phyloP scores from a whole-genome alignment of 2,888 invertebrate species.

The Drosophila parthenogenetica region DNA sequence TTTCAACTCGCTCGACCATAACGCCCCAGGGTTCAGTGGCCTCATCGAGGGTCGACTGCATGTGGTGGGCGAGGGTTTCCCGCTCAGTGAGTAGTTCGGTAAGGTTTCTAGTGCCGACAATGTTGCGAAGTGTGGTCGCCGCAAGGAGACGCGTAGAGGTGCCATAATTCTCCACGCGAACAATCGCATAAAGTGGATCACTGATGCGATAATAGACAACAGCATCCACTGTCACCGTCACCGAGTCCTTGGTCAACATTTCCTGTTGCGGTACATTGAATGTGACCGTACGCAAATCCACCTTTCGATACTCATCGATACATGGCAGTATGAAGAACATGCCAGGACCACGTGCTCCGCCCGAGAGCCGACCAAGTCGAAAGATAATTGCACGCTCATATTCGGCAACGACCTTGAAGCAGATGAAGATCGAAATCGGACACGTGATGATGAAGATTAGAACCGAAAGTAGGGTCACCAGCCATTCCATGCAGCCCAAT shows the following conservation, averaged over 20 bases:
- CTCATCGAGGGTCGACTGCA: constrained; percentile 91
- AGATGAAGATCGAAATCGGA: constrained; percentile 93
- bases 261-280: constrained; percentile 99
- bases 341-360: constrained; percentile 88
- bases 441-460: constrained; percentile 91
- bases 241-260: constrained; percentile 97
- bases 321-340: constrained; percentile 98
- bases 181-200: constrained; percentile 91
- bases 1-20: constrained; percentile 97
- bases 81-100: constrained; percentile 96
- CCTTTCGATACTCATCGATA: constrained; percentile 95
- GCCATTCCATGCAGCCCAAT: constrained; percentile 90
- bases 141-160: constrained; percentile 93
- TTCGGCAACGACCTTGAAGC: constrained; percentile 95
- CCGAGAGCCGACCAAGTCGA: constrained; percentile 90
- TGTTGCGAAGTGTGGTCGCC: constrained; percentile 94
- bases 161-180: constrained; percentile 91
- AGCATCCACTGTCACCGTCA: constrained; percentile 97
- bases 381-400: constrained; percentile 96
- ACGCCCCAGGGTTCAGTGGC: constrained; percentile 96
- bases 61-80: constrained; percentile 95
- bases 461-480: constrained; percentile 90
- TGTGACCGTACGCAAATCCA: constrained; percentile 96
- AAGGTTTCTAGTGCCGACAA: constrained; percentile 95
- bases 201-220: constrained; percentile 93